Evolutionary conservation across 2,113 vertebrate species (phyloP).

Genomic region (Pardalotus punctatus): DNA sequence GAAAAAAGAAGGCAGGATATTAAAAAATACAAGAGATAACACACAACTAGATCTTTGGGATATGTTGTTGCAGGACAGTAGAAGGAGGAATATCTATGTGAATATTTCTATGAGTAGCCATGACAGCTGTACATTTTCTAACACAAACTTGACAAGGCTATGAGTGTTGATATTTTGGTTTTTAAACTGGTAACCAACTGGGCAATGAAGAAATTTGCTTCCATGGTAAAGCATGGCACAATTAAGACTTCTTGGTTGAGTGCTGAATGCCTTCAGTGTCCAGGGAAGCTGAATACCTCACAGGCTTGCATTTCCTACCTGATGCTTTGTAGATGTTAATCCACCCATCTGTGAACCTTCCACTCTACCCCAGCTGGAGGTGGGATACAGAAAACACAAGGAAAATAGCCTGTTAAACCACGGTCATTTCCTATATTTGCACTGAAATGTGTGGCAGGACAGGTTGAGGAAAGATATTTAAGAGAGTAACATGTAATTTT

Average conservation of each 20-base stretch:
- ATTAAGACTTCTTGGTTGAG: background rate
- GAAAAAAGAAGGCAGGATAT: background rate
- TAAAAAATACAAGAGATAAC: background rate
- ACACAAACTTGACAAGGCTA: background rate
- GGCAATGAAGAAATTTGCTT: background rate
- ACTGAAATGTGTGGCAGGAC: background rate
- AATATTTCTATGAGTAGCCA: background rate
- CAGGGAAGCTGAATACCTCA: background rate
- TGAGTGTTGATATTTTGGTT: background rate
- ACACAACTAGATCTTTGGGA: background rate
- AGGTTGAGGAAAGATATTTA: background rate
- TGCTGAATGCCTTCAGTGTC: background rate
- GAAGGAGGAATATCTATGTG: background rate
- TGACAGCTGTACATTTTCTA: background rate
- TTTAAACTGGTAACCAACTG: background rate
- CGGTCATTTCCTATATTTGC: fast-evolving
- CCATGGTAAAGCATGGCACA: background rate
- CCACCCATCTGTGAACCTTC: background rate
- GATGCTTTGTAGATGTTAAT: background rate
- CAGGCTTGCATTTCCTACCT: background rate
- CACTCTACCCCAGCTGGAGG: background rate
- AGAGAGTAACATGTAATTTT: background rate
- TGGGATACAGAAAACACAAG: background rate
- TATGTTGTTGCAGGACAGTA: background rate
- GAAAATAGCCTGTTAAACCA: background rate